Percentiles rank a stretch among this genome's conserved stretches.
Evolutionary conservation across 2,113 vertebrate species (phyloP).

Genomic region (Thamnaconus septentrionalis): DNA sequence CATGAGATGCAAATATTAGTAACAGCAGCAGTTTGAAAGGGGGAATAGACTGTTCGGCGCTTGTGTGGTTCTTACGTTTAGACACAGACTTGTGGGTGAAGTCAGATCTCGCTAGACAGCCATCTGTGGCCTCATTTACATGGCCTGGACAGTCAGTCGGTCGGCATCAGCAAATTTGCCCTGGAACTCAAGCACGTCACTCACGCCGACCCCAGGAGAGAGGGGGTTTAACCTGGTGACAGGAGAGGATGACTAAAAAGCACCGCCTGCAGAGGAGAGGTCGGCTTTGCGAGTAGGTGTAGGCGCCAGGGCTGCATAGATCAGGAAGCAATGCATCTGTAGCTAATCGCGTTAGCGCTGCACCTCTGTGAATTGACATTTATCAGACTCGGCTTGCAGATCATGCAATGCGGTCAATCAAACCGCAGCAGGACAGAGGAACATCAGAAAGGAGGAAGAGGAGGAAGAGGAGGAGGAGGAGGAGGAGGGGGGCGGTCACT

Average conservation of each 20-base stretch:
- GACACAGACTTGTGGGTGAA: constrained; percentile 61
- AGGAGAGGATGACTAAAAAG: neutral
- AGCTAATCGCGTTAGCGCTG: constrained; percentile 32
- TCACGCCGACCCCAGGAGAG: constrained; percentile 8
- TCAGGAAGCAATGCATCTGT: constrained; percentile 40
- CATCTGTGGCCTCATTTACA: constrained; percentile 73
- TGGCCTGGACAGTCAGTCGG: constrained; percentile 60
- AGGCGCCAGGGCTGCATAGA: constrained; percentile 18
- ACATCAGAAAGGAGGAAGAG: no score
- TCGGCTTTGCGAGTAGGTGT: neutral
- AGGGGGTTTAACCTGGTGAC: constrained; percentile 13
- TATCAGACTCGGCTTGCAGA: constrained; percentile 17
- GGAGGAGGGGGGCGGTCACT: no score
- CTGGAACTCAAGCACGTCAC: constrained; percentile 4
- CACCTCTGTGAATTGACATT: constrained; percentile 24
- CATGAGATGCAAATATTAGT: no score
- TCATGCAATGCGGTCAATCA: neutral
- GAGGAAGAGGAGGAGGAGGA: no score
- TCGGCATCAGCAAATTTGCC: constrained; percentile 49
- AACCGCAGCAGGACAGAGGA: no score
- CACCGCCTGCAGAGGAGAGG: constrained; percentile 4
- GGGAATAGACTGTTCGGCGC: no score
- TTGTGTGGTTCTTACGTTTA: constrained; percentile 52
- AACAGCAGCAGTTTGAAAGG: neutral
- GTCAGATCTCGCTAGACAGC: constrained; percentile 72